phyloP scores from a whole-genome alignment of 1,140 invertebrate species.

The Apocrypta bakeri region DNA sequence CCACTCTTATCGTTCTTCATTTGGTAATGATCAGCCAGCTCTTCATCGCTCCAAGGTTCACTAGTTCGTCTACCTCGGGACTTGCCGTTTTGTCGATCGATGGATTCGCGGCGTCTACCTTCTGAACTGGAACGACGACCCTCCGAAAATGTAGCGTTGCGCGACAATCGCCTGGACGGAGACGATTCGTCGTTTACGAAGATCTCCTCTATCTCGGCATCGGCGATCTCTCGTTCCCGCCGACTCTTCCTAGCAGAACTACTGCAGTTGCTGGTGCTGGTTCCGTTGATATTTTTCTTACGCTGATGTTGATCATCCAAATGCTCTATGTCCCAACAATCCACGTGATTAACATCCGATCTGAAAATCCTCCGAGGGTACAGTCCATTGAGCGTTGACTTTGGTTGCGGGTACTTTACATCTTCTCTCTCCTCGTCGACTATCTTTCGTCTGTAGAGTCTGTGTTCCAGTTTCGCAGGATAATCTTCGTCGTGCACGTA shows the following conservation, averaged over 20 bases:
- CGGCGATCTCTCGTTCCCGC: constrained; percentile 34
- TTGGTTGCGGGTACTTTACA: neutral
- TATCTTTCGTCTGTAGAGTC: neutral
- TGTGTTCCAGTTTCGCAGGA: constrained; percentile 36
- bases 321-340: constrained; percentile 61
- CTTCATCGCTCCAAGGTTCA: constrained; percentile 37
- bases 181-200: constrained; percentile 16
- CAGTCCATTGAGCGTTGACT: neutral
- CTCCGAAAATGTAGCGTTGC: constrained; percentile 51
- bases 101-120: constrained; percentile 49
- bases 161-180: constrained; percentile 31
- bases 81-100: constrained; percentile 49
- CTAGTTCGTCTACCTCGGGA: constrained; percentile 43
- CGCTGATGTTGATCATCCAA: constrained; percentile 46
- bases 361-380: neutral
- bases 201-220: constrained; percentile 37
- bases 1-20: constrained; percentile 41
- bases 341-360: neutral
- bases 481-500: constrained; percentile 48
- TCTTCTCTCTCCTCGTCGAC: neutral
- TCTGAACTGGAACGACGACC: constrained; percentile 49
- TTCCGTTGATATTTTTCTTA: constrained; percentile 22
- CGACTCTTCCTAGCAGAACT: neutral
- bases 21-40: constrained; percentile 48
- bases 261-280: no score